Percentiles rank a stretch among this genome's conserved stretches.
Evolutionary conservation across 2,888 invertebrate genomes (phyloP).

Genomic region (Acrobasis consociella): DNA sequence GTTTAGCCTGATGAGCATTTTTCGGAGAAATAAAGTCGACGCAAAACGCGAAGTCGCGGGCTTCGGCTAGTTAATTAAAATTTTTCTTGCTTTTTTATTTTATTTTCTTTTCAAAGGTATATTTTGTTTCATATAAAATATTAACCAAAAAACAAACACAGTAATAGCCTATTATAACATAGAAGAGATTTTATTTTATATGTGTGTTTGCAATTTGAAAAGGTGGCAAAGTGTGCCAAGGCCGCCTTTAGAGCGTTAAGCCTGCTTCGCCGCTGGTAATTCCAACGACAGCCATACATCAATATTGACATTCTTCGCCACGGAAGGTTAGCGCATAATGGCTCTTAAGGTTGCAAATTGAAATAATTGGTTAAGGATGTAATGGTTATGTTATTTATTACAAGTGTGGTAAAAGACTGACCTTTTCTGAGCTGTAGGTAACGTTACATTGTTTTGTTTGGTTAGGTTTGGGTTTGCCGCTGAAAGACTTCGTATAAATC

Average conservation of each 20-base stretch:
- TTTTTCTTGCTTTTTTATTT: too few species aligned
- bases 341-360: background rate
- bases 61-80: too few species aligned
- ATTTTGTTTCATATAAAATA: too few species aligned
- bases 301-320: background rate
- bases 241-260: conserved; percentile 12
- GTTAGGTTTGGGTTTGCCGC: background rate
- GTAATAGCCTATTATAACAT: too few species aligned
- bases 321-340: background rate
- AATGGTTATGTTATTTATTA: background rate
- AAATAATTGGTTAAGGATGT: background rate
- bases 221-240: conserved; percentile 5
- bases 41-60: too few species aligned
- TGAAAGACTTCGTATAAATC: background rate
- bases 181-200: too few species aligned
- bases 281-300: conserved; percentile 1
- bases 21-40: too few species aligned
- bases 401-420: background rate
- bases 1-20: too few species aligned
- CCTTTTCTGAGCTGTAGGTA: background rate
- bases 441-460: background rate
- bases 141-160: too few species aligned
- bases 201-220: too few species aligned
- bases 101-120: too few species aligned
- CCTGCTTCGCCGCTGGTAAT: background rate